Evolutionary conservation across 2,888 invertebrate species (phyloP).

Genomic region (Hydrotaea cyrtoneurina): DNA sequence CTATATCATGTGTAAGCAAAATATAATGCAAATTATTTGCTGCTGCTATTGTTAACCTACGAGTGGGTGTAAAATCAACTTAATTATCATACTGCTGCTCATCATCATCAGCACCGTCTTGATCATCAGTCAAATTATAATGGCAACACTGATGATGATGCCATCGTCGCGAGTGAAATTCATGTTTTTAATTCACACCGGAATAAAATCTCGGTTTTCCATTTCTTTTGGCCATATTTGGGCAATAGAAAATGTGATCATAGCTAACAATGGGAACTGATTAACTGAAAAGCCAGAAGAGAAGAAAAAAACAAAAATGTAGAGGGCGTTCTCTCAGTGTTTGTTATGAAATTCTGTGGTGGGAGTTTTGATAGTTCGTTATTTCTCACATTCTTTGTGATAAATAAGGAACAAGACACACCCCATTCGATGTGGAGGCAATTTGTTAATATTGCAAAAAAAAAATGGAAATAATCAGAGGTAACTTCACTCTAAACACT

Average conservation of each 20-base stretch:
- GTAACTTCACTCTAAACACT: too few species aligned
- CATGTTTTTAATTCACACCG: background rate
- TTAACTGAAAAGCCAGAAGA: background rate
- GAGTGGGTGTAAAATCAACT: constrained; percentile 9
- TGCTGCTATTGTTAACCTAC: background rate
- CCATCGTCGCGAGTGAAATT: constrained; percentile 55
- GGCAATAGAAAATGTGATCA: background rate
- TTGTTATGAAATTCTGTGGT: background rate
- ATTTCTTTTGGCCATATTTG: constrained; percentile 16
- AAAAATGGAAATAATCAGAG: too few species aligned
- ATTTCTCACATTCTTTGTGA: too few species aligned
- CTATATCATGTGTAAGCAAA: constrained; percentile 17
- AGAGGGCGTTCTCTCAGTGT: background rate
- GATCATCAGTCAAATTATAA: background rate
- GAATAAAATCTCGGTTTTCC: background rate
- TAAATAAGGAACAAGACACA: too few species aligned
- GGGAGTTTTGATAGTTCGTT: too few species aligned
- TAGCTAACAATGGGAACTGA: background rate
- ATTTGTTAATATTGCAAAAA: too few species aligned
- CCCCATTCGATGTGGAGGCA: too few species aligned
- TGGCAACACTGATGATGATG: constrained; percentile 36
- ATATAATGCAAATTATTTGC: constrained; percentile 61
- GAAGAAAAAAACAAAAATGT: background rate
- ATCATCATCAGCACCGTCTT: background rate
- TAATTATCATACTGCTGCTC: constrained; percentile 12